A percentile compares a stretch with the other conserved stretches of the same genome.
These are phyloP conservation scores for Metopolophium dirhodum DNA, from an alignment of 1,140 invertebrate genomes.

Conservation along the genomic window DNA sequence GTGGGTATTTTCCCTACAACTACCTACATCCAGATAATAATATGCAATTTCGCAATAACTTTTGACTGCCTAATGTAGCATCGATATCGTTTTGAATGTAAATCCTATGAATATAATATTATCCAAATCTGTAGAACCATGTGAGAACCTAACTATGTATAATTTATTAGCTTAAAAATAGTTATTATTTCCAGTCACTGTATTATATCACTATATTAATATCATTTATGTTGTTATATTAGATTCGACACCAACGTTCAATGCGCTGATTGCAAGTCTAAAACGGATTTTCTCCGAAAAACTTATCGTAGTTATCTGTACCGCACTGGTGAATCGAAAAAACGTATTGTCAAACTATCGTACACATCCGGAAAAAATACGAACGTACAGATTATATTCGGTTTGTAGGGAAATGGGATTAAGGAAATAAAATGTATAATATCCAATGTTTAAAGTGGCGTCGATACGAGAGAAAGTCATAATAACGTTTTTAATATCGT, in stretches of 20 bases:
- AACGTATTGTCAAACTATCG: neutral
- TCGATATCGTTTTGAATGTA: neutral
- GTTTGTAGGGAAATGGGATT: neutral
- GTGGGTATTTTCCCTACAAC: neutral
- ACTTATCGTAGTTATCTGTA: neutral
- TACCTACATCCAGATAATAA: neutral
- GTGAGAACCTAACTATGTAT: neutral
- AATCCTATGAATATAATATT: no score
- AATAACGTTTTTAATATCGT: neutral
- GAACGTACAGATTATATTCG: neutral
- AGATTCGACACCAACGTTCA: neutral
- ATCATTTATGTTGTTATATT: neutral
- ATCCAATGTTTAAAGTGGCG: neutral
- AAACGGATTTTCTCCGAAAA: neutral
- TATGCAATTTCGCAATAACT: neutral
- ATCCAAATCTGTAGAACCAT: neutral
- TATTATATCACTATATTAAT: no score
- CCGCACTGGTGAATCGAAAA: slow-evolving; percentile 5
- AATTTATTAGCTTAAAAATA: no score
- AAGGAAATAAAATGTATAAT: neutral
- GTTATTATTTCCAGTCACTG: neutral
- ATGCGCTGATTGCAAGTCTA: neutral
- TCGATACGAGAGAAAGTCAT: neutral
- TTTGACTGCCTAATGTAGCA: neutral
- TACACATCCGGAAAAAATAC: neutral